Evolutionary conservation across 2,797 vertebrate species (phyloP).

Genomic region (Iguana delicatissima): DNA sequence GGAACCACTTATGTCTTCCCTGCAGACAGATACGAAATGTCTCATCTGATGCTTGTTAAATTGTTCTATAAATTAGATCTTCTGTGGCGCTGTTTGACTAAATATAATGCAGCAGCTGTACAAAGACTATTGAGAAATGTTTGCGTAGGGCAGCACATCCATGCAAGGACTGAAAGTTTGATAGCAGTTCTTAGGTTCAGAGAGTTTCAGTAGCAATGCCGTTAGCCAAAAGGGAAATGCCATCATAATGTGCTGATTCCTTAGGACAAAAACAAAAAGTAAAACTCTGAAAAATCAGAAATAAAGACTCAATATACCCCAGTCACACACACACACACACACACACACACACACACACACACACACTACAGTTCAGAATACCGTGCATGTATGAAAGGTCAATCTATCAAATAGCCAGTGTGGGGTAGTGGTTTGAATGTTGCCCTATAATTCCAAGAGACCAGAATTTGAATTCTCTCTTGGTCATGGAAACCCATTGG

Average conservation of each 20-base stretch:
- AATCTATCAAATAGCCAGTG: too few species aligned
- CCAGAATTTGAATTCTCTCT: too few species aligned
- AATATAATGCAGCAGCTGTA: background rate
- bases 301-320: too few species aligned
- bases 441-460: too few species aligned
- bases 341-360: too few species aligned
- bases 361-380: too few species aligned
- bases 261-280: too few species aligned
- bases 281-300: too few species aligned
- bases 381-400: too few species aligned
- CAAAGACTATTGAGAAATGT: background rate
- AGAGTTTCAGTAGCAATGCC: background rate
- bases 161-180: background rate
- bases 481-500: too few species aligned
- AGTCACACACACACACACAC: too few species aligned
- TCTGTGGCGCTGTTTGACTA: background rate
- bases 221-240: background rate
- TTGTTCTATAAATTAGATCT: background rate
- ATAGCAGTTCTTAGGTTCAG: background rate
- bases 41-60: background rate
- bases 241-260: background rate
- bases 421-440: too few species aligned
- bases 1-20: background rate
- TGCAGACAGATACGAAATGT: background rate
- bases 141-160: background rate